phyloP scores from a whole-genome alignment of 1,140 invertebrate genomes.

The Diorhabda sublineata region DNA sequence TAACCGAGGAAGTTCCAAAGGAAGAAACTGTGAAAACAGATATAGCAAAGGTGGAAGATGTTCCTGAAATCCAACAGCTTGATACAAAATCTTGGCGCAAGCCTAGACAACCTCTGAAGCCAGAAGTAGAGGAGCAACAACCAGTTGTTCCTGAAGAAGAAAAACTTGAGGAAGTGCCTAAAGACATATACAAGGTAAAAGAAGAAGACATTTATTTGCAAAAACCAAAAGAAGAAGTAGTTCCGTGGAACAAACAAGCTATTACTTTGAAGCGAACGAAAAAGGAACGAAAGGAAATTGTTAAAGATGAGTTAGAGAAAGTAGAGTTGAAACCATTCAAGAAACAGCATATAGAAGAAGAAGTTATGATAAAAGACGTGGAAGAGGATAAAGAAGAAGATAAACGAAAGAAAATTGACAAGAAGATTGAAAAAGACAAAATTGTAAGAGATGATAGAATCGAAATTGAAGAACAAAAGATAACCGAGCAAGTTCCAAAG shows the following conservation, averaged over 20 bases:
- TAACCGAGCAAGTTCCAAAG: not conserved
- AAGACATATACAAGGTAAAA: conserved; percentile 42
- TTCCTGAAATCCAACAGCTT: conserved; percentile 2
- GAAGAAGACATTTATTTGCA: conserved; percentile 46
- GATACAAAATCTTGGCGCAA: conserved; percentile 28
- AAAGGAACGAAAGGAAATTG: conserved; percentile 40
- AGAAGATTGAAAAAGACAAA: not conserved
- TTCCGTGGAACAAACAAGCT: conserved; percentile 49
- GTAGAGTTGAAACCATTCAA: conserved; percentile 39
- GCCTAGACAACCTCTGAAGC: conserved; percentile 22
- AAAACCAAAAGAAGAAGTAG: conserved; percentile 32
- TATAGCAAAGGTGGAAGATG: not conserved
- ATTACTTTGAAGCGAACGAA: conserved; percentile 44
- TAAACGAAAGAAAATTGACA: not conserved
- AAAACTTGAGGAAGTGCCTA: not conserved
- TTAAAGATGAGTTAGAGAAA: conserved; percentile 46
- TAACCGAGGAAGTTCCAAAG: not conserved
- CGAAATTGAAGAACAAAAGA: not conserved
- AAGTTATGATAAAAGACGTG: conserved; percentile 26
- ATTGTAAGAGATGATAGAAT: not conserved
- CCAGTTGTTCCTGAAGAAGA: conserved; percentile 8
- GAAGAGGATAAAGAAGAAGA: conserved; percentile 11
- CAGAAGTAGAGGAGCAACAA: conserved; percentile 13
- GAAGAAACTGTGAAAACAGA: not conserved
- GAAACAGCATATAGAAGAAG: not conserved